Conservation (phyloP, 2,797 vertebrate genomes). For the Gymnoscopelus microlampas region DNA sequence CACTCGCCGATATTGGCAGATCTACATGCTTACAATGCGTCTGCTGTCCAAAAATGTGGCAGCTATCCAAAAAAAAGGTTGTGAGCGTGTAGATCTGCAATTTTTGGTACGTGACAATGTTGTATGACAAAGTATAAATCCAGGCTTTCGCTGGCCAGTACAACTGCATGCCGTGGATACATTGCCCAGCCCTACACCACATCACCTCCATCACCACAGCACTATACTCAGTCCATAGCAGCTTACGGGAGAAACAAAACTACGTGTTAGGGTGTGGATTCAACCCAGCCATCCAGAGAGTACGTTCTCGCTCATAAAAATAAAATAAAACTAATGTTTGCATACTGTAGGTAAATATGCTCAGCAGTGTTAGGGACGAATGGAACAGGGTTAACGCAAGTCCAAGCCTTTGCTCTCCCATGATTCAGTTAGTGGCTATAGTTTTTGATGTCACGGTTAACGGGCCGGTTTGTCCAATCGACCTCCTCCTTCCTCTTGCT, state of each 20-base stretch:
- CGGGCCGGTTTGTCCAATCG: neutral
- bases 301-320: conserved; percentile 35
- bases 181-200: conserved; percentile 72
- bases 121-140: too few species aligned
- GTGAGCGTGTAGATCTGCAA: too few species aligned
- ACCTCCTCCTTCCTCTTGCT: conserved; percentile 14
- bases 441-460: neutral
- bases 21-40: too few species aligned
- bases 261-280: conserved; percentile 57
- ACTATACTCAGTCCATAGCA: conserved; percentile 73
- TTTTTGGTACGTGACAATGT: too few species aligned
- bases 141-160: conserved; percentile 61
- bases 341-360: conserved; percentile 49
- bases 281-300: conserved; percentile 54
- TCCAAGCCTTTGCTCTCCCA: conserved; percentile 36
- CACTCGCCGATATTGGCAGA: too few species aligned
- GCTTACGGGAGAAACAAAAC: conserved; percentile 59
- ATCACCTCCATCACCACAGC: conserved; percentile 76
- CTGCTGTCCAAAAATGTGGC: too few species aligned
- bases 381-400: conserved; percentile 37
- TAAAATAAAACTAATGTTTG: conserved; percentile 29
- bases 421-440: conserved; percentile 1
- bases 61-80: too few species aligned
- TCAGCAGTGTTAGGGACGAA: conserved; percentile 51
- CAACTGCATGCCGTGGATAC: conserved; percentile 70